Evolutionary conservation across 2,888 invertebrate species (phyloP).

Genomic region (Agrochola lychnidis): DNA sequence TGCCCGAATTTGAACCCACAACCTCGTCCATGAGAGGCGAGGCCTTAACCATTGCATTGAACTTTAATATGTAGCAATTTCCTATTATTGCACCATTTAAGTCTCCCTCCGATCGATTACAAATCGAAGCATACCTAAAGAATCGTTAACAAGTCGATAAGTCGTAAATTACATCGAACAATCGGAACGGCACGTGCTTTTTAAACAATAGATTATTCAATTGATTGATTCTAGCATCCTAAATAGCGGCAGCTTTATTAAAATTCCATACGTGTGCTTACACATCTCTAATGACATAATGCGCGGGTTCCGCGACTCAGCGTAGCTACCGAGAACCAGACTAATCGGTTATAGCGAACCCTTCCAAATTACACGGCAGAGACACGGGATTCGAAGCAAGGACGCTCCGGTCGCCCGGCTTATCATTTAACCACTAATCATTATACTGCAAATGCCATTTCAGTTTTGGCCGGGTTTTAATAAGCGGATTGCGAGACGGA

Average conservation of each 20-base stretch:
- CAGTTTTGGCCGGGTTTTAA: constrained; percentile 85
- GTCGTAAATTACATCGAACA: constrained; percentile 53
- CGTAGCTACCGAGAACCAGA: constrained; percentile 87
- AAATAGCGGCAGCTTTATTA: constrained; percentile 61
- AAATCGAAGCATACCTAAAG: constrained; percentile 36
- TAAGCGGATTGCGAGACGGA: constrained; percentile 81
- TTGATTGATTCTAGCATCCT: constrained; percentile 53
- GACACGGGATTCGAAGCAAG: constrained; percentile 89
- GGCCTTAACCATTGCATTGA: too few species aligned
- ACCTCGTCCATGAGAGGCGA: too few species aligned
- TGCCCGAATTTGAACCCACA: too few species aligned
- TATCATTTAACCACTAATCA: constrained; percentile 89
- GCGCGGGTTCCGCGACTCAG: constrained; percentile 73
- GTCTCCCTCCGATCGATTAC: constrained; percentile 44
- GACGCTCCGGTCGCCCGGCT: constrained; percentile 87
- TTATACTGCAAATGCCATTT: constrained; percentile 89
- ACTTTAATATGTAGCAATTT: constrained; percentile 40
- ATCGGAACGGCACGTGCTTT: constrained; percentile 55
- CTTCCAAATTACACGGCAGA: constrained; percentile 88
- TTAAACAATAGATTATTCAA: constrained; percentile 50
- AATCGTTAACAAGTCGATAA: constrained; percentile 45
- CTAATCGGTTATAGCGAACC: constrained; percentile 89
- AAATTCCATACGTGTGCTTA: constrained; percentile 75
- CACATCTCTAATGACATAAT: constrained; percentile 87
- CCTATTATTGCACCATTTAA: constrained; percentile 51